Base-by-base conservation (phyloP, 2,797 vertebrate genomes). In the Lithobates pipiens region DNA sequence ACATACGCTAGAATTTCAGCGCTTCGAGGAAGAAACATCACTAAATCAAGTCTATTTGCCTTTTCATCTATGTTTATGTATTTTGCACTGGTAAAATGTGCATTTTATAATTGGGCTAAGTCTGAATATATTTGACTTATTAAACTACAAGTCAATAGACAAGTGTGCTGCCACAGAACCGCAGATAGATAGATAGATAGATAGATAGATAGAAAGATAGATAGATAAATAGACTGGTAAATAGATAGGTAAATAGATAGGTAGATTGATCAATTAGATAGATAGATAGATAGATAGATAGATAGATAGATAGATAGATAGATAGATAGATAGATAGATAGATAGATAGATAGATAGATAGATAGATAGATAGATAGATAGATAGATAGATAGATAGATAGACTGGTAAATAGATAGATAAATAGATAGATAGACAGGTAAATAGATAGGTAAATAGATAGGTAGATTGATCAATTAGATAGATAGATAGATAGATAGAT, bases 11-110 rank as follows among this genome's bases (percentile, higher is more conserved):
- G 44, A 39, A 61, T 77, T 72, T 36, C 54, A 82, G 21, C 18
- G 46, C 36, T 76, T 71, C 73, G 27, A 75, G 70, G 42, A 75
- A 75, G 23, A 25, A 39, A 81, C 13, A 21, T 65, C 25, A n/a
- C 25, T 0, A 81, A 72, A 76, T 77, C 34, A 8, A 71, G 36
- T 57, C 65, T 77, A 76, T 82, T 42, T 81, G 9, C 65, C 25
- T 44, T 79, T 44, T 79, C 23, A 5, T 63, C 10, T 29, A 18
- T n/a, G 42, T 13, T 29, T 46, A 21, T 77, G 23, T 65, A 73
- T n/a, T 72, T 46, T 65, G 34, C 16, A 54, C 34, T 27, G 18
- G 8, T 23, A 23, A 25, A 73, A 44, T n/a, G 2, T 23, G 34
- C 21, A 42, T 72, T 42, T 42, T 42, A 72, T 39, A 71, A 23